Evolutionary conservation across 2,888 invertebrate species (phyloP).

Genomic region (Agrenia bidenticulata): DNA sequence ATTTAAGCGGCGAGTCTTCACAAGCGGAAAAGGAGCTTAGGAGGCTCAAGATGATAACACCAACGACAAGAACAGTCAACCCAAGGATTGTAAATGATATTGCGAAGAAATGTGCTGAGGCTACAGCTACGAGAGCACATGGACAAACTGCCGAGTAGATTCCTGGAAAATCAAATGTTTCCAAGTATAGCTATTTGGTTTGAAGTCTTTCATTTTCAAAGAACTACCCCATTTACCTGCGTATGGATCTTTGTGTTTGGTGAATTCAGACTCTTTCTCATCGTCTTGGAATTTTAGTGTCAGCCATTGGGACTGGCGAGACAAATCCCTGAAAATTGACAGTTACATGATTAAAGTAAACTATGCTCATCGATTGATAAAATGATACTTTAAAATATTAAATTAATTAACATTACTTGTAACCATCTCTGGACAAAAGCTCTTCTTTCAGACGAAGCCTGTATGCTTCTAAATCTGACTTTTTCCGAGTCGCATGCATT

Average conservation of each 20-base stretch:
- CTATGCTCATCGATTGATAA: no score
- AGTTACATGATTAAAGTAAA: background rate
- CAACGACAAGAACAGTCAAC: conserved; percentile 54
- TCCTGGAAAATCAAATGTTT: no score
- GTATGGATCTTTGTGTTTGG: conserved; percentile 55
- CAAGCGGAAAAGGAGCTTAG: conserved; percentile 54
- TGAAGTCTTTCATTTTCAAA: no score
- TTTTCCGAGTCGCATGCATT: conserved; percentile 55
- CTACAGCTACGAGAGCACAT: conserved; percentile 58
- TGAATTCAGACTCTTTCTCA: conserved; percentile 68
- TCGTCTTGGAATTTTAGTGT: conserved; percentile 68
- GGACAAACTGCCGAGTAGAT: conserved; percentile 51
- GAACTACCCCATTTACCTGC: no score
- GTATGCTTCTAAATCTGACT: conserved; percentile 70
- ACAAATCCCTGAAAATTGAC: conserved; percentile 62
- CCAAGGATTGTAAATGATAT: conserved; percentile 51
- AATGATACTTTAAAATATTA: no score
- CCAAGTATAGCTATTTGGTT: no score
- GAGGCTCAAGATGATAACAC: conserved; percentile 54
- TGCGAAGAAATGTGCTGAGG: conserved; percentile 48
- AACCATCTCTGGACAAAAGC: conserved; percentile 78
- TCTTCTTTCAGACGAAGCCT: conserved; percentile 78
- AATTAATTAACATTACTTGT: conserved; percentile 64
- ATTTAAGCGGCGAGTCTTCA: conserved; percentile 49
- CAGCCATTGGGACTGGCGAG: conserved; percentile 67